These are phyloP conservation scores for Scaptomyza hsui DNA, from an alignment of 1,140 invertebrate genomes.

Conservation along the genomic window DNA sequence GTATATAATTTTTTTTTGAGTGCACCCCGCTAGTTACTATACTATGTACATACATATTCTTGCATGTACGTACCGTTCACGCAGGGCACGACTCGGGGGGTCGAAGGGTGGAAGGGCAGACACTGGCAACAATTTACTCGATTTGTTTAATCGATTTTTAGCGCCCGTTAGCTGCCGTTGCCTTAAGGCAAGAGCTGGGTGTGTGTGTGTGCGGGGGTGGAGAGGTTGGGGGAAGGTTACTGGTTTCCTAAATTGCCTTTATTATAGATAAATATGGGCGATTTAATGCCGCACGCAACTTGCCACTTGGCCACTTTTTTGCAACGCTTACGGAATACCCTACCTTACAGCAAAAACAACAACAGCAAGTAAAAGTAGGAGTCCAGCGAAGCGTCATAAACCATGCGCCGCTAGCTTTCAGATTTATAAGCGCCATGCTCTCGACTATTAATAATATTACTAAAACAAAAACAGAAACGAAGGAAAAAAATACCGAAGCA, in stretches of 20 bases:
- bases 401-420: constrained; percentile 59
- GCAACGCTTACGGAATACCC: neutral
- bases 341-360: constrained; percentile 1
- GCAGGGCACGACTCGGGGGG: neutral
- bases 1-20: too few species aligned
- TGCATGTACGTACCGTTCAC: neutral
- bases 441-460: constrained; percentile 64
- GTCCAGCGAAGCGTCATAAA: constrained; percentile 66
- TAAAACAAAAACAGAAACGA: constrained; percentile 33
- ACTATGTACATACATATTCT: constrained; percentile 31
- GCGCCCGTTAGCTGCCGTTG: constrained; percentile 31
- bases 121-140: constrained; percentile 75
- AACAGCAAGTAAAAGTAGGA: neutral
- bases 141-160: constrained; percentile 83
- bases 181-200: neutral
- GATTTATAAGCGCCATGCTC: constrained; percentile 66
- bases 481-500: constrained; percentile 33
- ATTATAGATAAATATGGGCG: constrained; percentile 79
- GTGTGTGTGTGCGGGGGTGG: neutral
- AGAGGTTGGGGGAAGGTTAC: constrained; percentile 18
- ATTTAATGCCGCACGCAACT: constrained; percentile 75
- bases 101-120: constrained; percentile 19
- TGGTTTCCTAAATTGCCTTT: constrained; percentile 74
- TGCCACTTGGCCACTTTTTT: constrained; percentile 42
- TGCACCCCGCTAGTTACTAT: constrained; percentile 1